Conservation (phyloP, 2,888 invertebrate genomes). For the Coelopa pilipes region DNA sequence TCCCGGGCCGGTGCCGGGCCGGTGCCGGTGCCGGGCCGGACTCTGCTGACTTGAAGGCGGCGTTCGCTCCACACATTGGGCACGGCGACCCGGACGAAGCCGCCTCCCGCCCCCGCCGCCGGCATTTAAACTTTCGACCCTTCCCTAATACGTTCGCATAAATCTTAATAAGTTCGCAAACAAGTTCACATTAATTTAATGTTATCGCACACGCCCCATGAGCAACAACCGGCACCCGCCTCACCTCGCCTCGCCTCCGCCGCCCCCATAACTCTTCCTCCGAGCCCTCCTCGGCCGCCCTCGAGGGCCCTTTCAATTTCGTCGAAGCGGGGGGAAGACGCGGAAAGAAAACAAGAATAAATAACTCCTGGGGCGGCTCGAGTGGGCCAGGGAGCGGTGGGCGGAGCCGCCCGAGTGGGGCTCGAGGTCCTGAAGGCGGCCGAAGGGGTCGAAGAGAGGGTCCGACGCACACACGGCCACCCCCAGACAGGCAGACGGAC, state of each 20-base stretch:
- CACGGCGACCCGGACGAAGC: neutral
- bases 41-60: neutral
- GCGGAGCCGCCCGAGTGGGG: no score
- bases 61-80: neutral
- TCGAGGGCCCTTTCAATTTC: neutral
- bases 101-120: no score
- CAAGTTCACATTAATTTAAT: slow-evolving; percentile 42
- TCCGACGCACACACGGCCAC: no score
- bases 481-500: no score
- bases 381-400: neutral
- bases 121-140: slow-evolving; percentile 11
- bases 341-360: no score
- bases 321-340: no score
- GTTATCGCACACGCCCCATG: slow-evolving; percentile 39
- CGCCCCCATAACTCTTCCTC: neutral
- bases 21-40: no score
- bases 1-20: no score
- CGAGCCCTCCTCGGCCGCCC: neutral
- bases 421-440: neutral
- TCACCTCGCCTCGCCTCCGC: neutral
- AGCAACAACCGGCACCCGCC: neutral
- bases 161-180: slow-evolving; percentile 44
- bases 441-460: neutral
- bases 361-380: no score
- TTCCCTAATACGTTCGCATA: slow-evolving; percentile 34